These are phyloP conservation scores for Pseudococcus jackbeardsleyi DNA, from an alignment of 2,888 invertebrate genomes.

Conservation along the genomic window DNA sequence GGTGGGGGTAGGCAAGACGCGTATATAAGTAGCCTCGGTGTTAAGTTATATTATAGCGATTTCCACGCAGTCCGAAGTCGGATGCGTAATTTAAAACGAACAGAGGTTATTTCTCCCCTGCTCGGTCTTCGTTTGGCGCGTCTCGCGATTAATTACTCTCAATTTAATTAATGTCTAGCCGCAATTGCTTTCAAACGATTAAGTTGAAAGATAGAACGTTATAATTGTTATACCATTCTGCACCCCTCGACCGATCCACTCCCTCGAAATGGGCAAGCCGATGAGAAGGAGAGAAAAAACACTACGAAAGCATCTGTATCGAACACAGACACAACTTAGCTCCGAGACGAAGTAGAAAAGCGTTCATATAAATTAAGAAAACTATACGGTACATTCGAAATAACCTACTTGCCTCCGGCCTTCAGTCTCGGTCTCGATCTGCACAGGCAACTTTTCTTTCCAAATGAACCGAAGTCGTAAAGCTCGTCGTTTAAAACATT, in stretches of 20 bases:
- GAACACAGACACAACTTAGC: background rate
- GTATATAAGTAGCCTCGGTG: background rate
- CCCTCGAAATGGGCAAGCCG: background rate
- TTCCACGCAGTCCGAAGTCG: background rate
- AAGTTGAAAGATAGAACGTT: slow-evolving; percentile 56
- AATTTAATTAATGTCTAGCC: slow-evolving; percentile 60
- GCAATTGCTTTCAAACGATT: slow-evolving; percentile 58
- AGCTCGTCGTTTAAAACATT: slow-evolving; percentile 17
- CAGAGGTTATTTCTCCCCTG: background rate
- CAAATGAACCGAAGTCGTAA: slow-evolving; percentile 27
- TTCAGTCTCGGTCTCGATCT: background rate
- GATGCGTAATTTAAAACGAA: background rate
- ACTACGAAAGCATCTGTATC: background rate
- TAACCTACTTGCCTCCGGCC: background rate
- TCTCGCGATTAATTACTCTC: slow-evolving; percentile 57
- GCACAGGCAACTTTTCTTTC: background rate
- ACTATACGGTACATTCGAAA: background rate
- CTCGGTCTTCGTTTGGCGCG: background rate
- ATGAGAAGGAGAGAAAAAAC: background rate
- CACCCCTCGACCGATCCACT: background rate
- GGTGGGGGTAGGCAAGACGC: background rate
- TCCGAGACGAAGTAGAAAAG: background rate
- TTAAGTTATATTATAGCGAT: background rate
- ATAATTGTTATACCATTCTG: slow-evolving; percentile 57
- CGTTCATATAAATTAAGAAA: slow-evolving; percentile 32